phyloP scores from a whole-genome alignment of 2,888 invertebrate genomes.

The Athripsodes cinereus region DNA sequence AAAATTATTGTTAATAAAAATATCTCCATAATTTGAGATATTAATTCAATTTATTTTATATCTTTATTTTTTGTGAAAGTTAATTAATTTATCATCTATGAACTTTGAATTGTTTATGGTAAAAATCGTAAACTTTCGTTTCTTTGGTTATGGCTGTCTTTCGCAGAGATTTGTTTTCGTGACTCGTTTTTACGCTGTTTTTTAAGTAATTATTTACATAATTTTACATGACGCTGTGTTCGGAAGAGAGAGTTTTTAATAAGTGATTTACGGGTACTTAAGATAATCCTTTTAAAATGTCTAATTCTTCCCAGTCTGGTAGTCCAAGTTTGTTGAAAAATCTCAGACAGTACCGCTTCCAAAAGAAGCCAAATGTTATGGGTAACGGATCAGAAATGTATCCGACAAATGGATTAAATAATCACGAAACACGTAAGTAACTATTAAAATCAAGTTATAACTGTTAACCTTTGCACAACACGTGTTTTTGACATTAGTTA shows the following conservation, averaged over 20 bases:
- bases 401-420: constrained; percentile 15
- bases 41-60: background rate
- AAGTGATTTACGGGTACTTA: background rate
- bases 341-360: constrained; percentile 63
- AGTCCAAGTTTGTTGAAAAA: constrained; percentile 48
- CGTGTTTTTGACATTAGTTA: constrained; percentile 31
- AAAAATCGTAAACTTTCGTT: background rate
- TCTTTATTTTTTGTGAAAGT: background rate
- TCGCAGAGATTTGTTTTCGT: background rate
- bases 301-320: constrained; percentile 19
- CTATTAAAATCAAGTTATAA: background rate
- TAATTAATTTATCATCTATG: background rate
- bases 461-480: constrained; percentile 24
- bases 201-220: background rate
- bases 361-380: constrained; percentile 49
- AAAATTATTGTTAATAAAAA: too few relatives aligned
- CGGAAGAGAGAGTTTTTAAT: background rate
- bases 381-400: constrained; percentile 32
- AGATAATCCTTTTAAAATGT: constrained; percentile 12
- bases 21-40: too few relatives aligned
- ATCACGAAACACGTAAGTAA: constrained; percentile 12
- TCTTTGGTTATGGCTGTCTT: constrained; percentile 2
- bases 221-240: background rate
- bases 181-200: background rate
- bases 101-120: too few relatives aligned